These are phyloP conservation scores for Tetropium fuscum DNA, from an alignment of 2,888 invertebrate genomes.

Conservation along the genomic window DNA sequence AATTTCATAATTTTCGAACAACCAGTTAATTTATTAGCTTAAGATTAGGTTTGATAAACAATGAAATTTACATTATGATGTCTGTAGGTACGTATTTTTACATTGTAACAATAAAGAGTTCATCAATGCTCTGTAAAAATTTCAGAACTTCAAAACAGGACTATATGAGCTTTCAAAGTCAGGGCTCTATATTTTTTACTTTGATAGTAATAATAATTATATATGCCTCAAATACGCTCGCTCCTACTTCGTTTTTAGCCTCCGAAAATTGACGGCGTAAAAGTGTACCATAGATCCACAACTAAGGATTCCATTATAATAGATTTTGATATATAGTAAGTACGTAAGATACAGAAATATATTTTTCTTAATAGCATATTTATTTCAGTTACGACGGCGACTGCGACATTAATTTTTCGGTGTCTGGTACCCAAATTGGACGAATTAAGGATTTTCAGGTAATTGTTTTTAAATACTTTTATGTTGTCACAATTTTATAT, in stretches of 20 bases:
- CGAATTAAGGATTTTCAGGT: conserved; percentile 85
- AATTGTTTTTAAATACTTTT: conserved; percentile 32
- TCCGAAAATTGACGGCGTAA: conserved; percentile 91
- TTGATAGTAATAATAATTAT: too few relatives aligned
- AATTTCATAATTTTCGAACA: too few relatives aligned
- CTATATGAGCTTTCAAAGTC: too few relatives aligned
- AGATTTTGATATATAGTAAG: conserved; percentile 93
- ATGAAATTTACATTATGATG: too few relatives aligned
- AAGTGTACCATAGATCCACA: conserved; percentile 93
- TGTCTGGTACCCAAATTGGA: conserved; percentile 81
- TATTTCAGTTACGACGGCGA: conserved; percentile 89
- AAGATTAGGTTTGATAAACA: too few relatives aligned
- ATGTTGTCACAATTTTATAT: not conserved
- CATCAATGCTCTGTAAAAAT: too few relatives aligned
- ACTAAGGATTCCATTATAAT: conserved; percentile 94
- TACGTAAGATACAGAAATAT: conserved; percentile 45
- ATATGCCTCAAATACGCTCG: too few relatives aligned
- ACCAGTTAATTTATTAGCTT: too few relatives aligned
- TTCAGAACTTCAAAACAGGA: too few relatives aligned
- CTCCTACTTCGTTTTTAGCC: conserved; percentile 73
- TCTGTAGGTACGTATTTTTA: too few relatives aligned
- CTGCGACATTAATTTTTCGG: conserved; percentile 90
- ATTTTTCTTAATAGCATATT: conserved; percentile 2
- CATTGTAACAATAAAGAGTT: too few relatives aligned
- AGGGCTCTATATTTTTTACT: too few relatives aligned